Evolutionary conservation across 2,797 vertebrate species (phyloP), one percentile per base, ranked within the genome.

Genomic region (Saxicola maurus): DNA sequence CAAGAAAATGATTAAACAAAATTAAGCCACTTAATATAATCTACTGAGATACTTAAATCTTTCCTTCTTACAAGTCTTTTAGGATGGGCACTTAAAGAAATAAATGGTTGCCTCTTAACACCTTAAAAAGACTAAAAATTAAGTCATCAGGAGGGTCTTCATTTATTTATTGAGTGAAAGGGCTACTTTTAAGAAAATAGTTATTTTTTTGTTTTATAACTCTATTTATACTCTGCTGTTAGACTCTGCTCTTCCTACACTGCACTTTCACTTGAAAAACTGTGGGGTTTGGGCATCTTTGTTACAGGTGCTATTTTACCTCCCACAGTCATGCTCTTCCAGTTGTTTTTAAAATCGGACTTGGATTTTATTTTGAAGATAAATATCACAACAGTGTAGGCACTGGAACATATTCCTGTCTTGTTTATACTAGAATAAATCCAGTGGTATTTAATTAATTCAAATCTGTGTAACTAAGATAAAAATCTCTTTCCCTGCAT

Each of bases 291-390:
- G 65, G 53, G 38, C 21, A 79, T 17, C 19, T 82, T 38, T 67
- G 17, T 59, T 72, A 51, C 18, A 77, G 51, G 55, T 74, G 46
- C 33, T 73, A 48, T 51, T 82, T 83, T 28, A 71, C 37, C 40
- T 79, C 53, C 21, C 28, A 30, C 23, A 48, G 1, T 6, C 1
- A 1, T 55, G 56, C 18, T 88, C 73, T 83, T 83, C 42, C 42
- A 83, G 31, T 71, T 67, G 35, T 73, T 95, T 91, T 76, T 23
- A 69, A 89, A 86, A 67, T 30, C 48, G 43, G 31, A 31, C 65
- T 80, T 81, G 64, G 57, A 43, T 83, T 86, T 93, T 93, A 76
- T 79, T 91, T 88, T 86, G 72, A 75, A 94, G 82, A 91, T 90
- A 92, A 89, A 31, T 80, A 91, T 92, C 82, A 79, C n/a, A 87